phyloP scores from a whole-genome alignment of 2,113 vertebrate species.

The Alligator sinensis region DNA sequence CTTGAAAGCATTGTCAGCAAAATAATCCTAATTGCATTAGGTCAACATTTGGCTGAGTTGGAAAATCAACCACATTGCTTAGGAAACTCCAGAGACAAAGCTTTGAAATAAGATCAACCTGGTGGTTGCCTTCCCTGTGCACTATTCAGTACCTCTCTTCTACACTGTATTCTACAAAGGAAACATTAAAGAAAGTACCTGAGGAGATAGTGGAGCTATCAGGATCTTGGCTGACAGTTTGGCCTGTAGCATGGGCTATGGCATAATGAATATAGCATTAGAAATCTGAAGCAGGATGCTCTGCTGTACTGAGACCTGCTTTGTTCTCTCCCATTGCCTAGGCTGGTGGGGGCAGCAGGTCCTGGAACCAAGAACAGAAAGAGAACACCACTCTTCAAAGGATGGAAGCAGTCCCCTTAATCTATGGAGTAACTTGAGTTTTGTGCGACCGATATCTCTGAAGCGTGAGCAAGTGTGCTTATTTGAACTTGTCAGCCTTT shows the following conservation, averaged over 20 bases:
- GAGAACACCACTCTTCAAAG: conserved; percentile 20
- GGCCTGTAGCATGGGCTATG: background rate
- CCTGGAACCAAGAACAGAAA: background rate
- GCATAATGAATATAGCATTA: conserved; percentile 17
- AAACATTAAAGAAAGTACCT: background rate
- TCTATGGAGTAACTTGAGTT: background rate
- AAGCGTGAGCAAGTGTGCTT: background rate
- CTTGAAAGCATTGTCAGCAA: background rate
- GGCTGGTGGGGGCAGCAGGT: background rate
- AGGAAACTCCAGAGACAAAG: background rate
- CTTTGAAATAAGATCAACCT: background rate
- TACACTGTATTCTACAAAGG: conserved; percentile 4
- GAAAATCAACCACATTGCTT: background rate
- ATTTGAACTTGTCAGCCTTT: background rate
- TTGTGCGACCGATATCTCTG: background rate
- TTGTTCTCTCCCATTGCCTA: background rate
- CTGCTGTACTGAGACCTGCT: conserved; percentile 16
- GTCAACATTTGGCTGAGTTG: background rate
- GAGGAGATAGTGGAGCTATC: background rate
- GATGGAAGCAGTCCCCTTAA: conserved; percentile 4
- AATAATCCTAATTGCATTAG: background rate
- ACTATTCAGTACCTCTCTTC: background rate
- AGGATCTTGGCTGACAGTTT: conserved; percentile 5
- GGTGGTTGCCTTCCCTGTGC: background rate
- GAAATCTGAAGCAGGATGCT: conserved; percentile 24